Conservation (phyloP, 2,888 invertebrate genomes). For the Drosophila gaucha region DNA sequence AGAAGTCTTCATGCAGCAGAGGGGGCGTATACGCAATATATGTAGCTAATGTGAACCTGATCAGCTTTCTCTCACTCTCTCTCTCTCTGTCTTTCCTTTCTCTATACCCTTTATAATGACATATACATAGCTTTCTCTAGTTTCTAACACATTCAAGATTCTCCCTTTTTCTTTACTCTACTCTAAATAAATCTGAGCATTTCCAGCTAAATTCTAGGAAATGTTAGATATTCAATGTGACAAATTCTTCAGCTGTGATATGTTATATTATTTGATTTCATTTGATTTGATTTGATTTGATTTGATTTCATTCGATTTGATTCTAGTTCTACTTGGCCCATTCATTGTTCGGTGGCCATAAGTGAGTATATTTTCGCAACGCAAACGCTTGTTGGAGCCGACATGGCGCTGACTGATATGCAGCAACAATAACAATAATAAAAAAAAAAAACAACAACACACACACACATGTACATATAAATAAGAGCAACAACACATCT, state of each 20-base stretch:
- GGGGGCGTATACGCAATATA: slow-evolving; percentile 48
- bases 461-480: neutral
- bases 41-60: no score
- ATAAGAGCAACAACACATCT: slow-evolving; percentile 47
- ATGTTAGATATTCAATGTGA: neutral
- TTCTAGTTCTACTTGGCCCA: slow-evolving; percentile 14
- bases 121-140: no score
- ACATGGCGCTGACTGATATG: slow-evolving; percentile 66
- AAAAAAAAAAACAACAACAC: slow-evolving; percentile 9
- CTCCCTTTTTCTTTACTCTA: neutral
- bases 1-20: slow-evolving; percentile 9
- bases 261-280: slow-evolving; percentile 1
- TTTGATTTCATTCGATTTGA: slow-evolving; percentile 15
- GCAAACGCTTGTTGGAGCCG: slow-evolving; percentile 32
- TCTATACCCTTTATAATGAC: no score
- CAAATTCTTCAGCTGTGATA: slow-evolving; percentile 6
- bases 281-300: neutral
- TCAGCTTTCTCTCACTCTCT: no score
- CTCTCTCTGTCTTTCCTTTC: no score
- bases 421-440: slow-evolving; percentile 48
- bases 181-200: neutral
- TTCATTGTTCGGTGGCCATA: slow-evolving; percentile 24
- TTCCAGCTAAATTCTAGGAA: neutral
- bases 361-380: slow-evolving; percentile 14
- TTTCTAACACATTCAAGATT: slow-evolving; percentile 19